Evolutionary conservation across 2,888 invertebrate genomes (phyloP), one percentile per base, ranked within the genome.

Genomic region (Melanophora roralis): DNA sequence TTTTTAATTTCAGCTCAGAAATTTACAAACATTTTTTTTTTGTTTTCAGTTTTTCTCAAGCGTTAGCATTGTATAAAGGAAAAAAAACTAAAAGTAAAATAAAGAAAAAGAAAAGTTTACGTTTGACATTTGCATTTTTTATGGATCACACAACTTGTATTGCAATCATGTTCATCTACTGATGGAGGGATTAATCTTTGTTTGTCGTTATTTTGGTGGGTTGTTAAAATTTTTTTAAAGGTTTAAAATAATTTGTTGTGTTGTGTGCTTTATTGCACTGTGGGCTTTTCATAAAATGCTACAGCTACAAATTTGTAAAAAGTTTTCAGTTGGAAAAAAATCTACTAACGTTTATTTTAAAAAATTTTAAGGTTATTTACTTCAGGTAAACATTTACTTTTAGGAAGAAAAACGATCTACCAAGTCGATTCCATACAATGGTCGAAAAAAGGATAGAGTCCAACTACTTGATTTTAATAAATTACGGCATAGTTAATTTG

Each of bases 41-140:
- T 1, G 45, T 45, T 40, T 40, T 0, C 27, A 51, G 51, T 60
- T 40, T 34, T 51, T 60, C n/a, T 51, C 14, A 60, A 51, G 51
- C 11, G 32, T 40, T 71, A 32, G 14, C 12, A 19, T 14, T 51
- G 12, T 38, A 8, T 36, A 32, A 21, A n/a, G 16, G 34, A 45
- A 71, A 59, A n/a, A n/a, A 60, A 19, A 9, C 34, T 14, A 62
- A 23, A 36, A 27, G 16, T 27, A 38, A 59, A 6, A 47, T 9
- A 1, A 27, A 51, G 23, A 62, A 49, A 68, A 64, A 21, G 57
- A 27, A 64, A 67, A 67, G 67, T 67, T 71, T 51, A 67, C 67
- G 36, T 80, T 80, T 80, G 80, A 62, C 76, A 80, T 80, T 80
- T 80, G 64, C 62, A 62, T 80, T 62, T 68, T 72, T 49, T 51